phyloP scores from a whole-genome alignment of 2,797 vertebrate genomes.

The Phoxinus dragarum region DNA sequence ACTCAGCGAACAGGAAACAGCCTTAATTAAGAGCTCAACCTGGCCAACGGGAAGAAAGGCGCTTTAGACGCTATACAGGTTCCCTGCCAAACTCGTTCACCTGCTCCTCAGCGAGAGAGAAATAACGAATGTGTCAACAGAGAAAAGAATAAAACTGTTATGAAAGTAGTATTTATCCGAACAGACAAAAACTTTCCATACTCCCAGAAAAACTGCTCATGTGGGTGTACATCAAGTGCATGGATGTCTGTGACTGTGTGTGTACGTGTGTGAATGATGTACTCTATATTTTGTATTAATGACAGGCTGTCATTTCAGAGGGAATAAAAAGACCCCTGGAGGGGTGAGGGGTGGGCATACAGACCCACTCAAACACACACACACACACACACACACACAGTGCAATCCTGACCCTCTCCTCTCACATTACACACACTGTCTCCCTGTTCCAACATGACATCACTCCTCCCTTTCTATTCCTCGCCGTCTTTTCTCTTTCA shows the following conservation, averaged over 20 bases:
- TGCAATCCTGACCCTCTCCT: slow-evolving; percentile 91
- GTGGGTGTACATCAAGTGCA: background rate
- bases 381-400: slow-evolving; percentile 88
- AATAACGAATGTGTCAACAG: slow-evolving; percentile 21
- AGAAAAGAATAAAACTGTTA: slow-evolving; percentile 17
- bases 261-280: slow-evolving; percentile 14
- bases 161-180: background rate
- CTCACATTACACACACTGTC: slow-evolving; percentile 91
- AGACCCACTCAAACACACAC: slow-evolving; percentile 3
- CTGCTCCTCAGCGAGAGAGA: slow-evolving; percentile 43
- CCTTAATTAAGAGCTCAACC: slow-evolving; percentile 59
- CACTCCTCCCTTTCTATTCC: slow-evolving; percentile 72
- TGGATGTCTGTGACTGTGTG: slow-evolving; percentile 23
- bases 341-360: slow-evolving; percentile 17
- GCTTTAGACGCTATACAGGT: slow-evolving; percentile 59
- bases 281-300: slow-evolving; percentile 90
- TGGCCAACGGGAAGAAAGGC: slow-evolving; percentile 57
- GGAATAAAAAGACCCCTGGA: slow-evolving; percentile 40
- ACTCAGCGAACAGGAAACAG: slow-evolving; percentile 56
- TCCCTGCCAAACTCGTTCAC: slow-evolving; percentile 61
- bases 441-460: slow-evolving; percentile 89
- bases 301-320: slow-evolving; percentile 79
- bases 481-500: slow-evolving; percentile 70
- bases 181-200: slow-evolving; percentile 38
- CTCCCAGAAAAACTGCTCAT: slow-evolving; percentile 14